A percentile compares a stretch with the other conserved stretches of the same genome.
Conservation (phyloP, 2,113 vertebrate genomes). For the Lamprologus lemairii region DNA sequence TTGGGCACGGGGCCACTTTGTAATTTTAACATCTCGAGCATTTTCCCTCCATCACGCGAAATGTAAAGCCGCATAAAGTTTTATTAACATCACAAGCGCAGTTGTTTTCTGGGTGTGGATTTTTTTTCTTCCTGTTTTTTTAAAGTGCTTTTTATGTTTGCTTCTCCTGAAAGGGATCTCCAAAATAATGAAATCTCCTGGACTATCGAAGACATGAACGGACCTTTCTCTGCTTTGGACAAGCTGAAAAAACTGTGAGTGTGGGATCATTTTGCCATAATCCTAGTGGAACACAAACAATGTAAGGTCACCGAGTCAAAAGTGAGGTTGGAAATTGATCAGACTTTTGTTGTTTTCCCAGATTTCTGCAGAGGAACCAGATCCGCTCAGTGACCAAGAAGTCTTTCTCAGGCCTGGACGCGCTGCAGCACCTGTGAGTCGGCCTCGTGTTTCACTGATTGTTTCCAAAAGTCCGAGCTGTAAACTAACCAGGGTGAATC, state of each 20-base stretch:
- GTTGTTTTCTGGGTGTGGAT: slow-evolving; percentile 40
- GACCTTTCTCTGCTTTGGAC: slow-evolving; percentile 90
- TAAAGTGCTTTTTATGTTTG: not conserved
- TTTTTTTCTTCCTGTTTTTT: slow-evolving; percentile 20
- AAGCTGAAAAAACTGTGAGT: slow-evolving; percentile 86
- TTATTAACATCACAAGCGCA: slow-evolving; percentile 19
- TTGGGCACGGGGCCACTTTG: not conserved
- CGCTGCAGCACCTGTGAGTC: slow-evolving; percentile 91
- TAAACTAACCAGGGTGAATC: slow-evolving; percentile 45
- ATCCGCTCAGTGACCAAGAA: slow-evolving; percentile 96
- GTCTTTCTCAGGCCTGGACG: slow-evolving; percentile 91
- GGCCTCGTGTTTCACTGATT: slow-evolving; percentile 25
- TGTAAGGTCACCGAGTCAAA: not conserved
- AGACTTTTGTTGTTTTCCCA: slow-evolving; percentile 45
- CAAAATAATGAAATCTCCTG: slow-evolving; percentile 96
- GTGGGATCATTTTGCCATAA: not conserved
- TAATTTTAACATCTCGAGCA: slow-evolving; percentile 14
- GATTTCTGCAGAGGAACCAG: slow-evolving; percentile 88
- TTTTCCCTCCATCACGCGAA: not conserved
- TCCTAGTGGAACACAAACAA: not conserved
- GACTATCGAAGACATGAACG: slow-evolving; percentile 99
- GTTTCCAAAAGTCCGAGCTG: slow-evolving; percentile 18
- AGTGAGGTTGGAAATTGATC: not conserved
- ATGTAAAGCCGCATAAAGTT: slow-evolving; percentile 18
- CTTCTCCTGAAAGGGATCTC: slow-evolving; percentile 75